phyloP scores from a whole-genome alignment of 2,113 vertebrate species.

The cat (Felis catus) region DNA sequence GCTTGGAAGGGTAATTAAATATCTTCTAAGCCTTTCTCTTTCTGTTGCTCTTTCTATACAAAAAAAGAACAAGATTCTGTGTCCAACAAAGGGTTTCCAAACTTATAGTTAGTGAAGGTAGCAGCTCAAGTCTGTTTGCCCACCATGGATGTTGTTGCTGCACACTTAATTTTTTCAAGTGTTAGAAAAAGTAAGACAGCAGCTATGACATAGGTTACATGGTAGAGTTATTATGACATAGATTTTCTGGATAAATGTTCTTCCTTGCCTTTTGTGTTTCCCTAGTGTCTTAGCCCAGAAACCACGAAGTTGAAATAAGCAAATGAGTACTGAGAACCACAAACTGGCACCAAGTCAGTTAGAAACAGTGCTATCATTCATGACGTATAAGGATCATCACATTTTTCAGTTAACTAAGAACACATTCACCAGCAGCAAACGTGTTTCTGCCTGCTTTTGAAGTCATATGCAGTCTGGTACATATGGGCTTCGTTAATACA shows the following conservation, averaged over 20 bases:
- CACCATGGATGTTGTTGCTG: neutral
- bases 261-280: neutral
- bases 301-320: neutral
- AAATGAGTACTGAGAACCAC: neutral
- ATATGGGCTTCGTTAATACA: neutral
- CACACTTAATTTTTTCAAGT: neutral
- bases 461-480: neutral
- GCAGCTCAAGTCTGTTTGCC: neutral
- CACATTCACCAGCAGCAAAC: neutral
- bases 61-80: neutral
- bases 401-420: neutral
- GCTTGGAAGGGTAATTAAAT: neutral
- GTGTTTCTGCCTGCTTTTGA: constrained; percentile 19
- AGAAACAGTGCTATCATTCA: neutral
- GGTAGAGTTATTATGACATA: neutral
- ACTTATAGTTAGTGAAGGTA: neutral
- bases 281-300: neutral
- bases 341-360: neutral
- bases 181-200: neutral
- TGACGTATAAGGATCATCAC: neutral
- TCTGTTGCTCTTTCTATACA: neutral
- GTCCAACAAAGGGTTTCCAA: neutral
- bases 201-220: neutral
- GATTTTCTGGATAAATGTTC: neutral
- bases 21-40: neutral